Conservation (phyloP, 2,113 vertebrate species). For the Atherinomorus stipes region DNA sequence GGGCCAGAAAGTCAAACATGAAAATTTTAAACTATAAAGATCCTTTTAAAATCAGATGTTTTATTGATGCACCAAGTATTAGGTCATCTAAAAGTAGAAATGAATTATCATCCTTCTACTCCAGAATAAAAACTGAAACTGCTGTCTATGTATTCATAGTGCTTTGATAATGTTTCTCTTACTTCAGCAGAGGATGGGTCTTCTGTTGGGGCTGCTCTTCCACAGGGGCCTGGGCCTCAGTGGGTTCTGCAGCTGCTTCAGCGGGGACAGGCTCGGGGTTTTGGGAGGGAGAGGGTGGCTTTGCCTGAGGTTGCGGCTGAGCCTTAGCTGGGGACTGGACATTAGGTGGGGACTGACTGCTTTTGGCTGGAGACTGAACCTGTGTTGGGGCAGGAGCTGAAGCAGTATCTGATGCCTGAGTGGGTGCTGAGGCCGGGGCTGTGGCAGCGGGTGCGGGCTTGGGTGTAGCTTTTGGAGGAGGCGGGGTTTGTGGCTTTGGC, state of each 20-base stretch:
- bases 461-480: conserved; percentile 69
- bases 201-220: conserved; percentile 83
- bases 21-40: background rate
- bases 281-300: conserved; percentile 49
- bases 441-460: conserved; percentile 67
- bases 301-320: conserved; percentile 50
- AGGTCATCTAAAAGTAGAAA: background rate
- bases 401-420: conserved; percentile 41
- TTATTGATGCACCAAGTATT: background rate
- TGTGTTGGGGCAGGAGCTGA: conserved; percentile 45
- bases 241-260: conserved; percentile 52
- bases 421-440: conserved; percentile 38
- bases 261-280: conserved; percentile 58
- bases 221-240: conserved; percentile 58
- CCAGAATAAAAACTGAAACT: background rate
- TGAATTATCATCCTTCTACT: background rate
- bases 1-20: conserved; percentile 25
- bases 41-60: background rate
- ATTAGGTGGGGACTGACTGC: conserved; percentile 64
- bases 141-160: background rate
- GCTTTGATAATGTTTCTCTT: conserved; percentile 78
- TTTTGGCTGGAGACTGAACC: conserved; percentile 65
- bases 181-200: conserved; percentile 95
- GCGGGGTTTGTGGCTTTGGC: conserved; percentile 83
- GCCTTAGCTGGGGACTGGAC: conserved; percentile 63